These are phyloP conservation scores for Eupeodes luniger DNA, from an alignment of 2,888 invertebrate species.

Conservation along the genomic window DNA sequence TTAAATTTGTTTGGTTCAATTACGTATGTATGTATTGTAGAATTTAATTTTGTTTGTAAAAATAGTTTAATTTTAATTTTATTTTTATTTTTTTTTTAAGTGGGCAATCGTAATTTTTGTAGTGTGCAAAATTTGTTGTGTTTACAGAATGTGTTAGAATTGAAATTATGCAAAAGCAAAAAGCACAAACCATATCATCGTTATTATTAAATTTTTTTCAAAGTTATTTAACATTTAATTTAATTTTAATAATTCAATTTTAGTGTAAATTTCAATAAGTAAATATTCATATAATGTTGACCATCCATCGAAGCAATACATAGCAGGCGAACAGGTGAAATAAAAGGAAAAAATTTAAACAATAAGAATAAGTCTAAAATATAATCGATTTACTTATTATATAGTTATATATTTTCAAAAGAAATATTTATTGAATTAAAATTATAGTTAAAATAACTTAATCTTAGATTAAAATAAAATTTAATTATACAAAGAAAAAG, in stretches of 20 bases:
- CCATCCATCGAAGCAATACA: slow-evolving; percentile 83
- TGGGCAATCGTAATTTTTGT: not conserved
- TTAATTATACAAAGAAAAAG: slow-evolving; percentile 49
- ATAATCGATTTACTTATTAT: not conserved
- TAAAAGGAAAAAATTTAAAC: slow-evolving; percentile 81
- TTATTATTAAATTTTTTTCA: slow-evolving; percentile 51
- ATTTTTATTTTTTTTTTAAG: slow-evolving; percentile 38
- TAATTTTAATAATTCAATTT: slow-evolving; percentile 43
- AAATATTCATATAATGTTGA: slow-evolving; percentile 77
- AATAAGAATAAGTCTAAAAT: slow-evolving; percentile 78
- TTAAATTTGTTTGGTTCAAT: slow-evolving; percentile 48
- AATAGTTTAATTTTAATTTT: slow-evolving; percentile 18
- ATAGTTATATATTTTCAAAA: slow-evolving; percentile 25
- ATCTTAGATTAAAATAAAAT: slow-evolving; percentile 22
- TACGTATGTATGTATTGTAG: slow-evolving; percentile 34
- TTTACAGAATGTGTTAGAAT: slow-evolving; percentile 66
- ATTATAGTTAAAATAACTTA: not conserved
- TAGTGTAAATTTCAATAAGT: slow-evolving; percentile 51
- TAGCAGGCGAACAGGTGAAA: slow-evolving; percentile 84
- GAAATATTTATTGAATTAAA: not conserved
- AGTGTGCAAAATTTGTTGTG: slow-evolving; percentile 62
- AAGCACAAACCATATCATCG: slow-evolving; percentile 57
- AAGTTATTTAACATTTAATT: slow-evolving; percentile 71
- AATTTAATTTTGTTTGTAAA: slow-evolving; percentile 50
- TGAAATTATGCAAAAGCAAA: slow-evolving; percentile 71